These are phyloP conservation scores for Drosophila neocordata DNA, from an alignment of 1,140 invertebrate genomes.

Conservation along the genomic window DNA sequence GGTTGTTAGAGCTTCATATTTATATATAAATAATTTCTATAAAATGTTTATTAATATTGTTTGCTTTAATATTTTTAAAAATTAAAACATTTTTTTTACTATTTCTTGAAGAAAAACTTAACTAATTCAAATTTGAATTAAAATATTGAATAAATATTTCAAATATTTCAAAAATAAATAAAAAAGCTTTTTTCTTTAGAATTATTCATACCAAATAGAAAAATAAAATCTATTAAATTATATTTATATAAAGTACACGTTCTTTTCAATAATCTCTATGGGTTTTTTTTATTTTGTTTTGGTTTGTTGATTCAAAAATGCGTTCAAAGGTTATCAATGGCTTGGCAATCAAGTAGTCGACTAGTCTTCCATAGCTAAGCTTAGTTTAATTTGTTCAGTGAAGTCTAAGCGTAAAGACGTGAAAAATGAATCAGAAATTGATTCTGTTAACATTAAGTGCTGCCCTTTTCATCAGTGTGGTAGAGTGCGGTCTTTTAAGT, in stretches of 20 bases:
- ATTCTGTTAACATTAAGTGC: conserved; percentile 13
- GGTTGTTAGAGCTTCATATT: too few relatives aligned
- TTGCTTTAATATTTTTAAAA: too few relatives aligned
- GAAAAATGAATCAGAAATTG: conserved; percentile 52
- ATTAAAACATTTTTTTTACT: too few relatives aligned
- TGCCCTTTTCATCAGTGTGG: conserved; percentile 14
- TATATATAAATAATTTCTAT: too few relatives aligned
- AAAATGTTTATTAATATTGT: too few relatives aligned
- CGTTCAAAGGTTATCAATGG: conserved; percentile 46
- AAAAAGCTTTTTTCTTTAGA: too few relatives aligned
- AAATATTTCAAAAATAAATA: too few relatives aligned
- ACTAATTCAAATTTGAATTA: too few relatives aligned
- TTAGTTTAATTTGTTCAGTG: conserved; percentile 13
- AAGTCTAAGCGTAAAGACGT: conserved; percentile 26
- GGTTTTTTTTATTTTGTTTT: conserved; percentile 3
- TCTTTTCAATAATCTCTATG: conserved; percentile 11
- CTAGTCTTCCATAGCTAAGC: not conserved
- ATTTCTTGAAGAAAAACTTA: too few relatives aligned
- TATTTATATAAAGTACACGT: not conserved
- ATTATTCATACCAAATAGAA: too few relatives aligned
- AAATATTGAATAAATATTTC: too few relatives aligned
- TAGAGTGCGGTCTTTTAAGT: conserved; percentile 25
- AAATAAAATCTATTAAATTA: conserved; percentile 17
- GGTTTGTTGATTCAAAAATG: not conserved
- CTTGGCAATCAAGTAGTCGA: not conserved